These are phyloP conservation scores for Synergus laeviventris DNA, from an alignment of 2,888 invertebrate genomes.

Conservation along the genomic window DNA sequence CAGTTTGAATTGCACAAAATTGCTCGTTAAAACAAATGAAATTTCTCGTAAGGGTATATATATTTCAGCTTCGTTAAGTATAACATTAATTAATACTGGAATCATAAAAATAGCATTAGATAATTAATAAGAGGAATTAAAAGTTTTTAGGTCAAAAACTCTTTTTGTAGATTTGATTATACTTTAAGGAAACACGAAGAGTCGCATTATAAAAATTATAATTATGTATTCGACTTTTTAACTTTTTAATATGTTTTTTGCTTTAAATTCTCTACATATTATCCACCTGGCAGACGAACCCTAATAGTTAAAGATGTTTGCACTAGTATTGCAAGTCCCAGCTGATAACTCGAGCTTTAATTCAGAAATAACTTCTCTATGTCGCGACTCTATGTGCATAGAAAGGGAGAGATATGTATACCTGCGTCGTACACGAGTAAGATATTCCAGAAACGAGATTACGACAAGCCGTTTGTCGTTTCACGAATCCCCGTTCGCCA, in stretches of 20 bases:
- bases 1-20: neutral
- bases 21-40: neutral
- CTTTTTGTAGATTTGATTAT: neutral
- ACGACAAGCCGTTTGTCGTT: conserved; percentile 33
- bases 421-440: conserved; percentile 23
- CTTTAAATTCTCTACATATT: neutral
- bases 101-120: neutral
- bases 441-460: conserved; percentile 38
- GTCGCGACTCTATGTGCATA: conserved; percentile 4
- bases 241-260: neutral
- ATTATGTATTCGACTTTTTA: neutral
- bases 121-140: neutral
- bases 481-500: neutral
- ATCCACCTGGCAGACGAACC: neutral
- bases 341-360: conserved; percentile 35
- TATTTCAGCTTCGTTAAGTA: neutral
- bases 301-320: conserved; percentile 30
- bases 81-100: neutral
- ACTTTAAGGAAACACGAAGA: neutral
- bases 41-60: too few species aligned
- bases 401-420: conserved; percentile 12
- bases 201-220: neutral
- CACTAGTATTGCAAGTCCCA: neutral
- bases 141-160: neutral
- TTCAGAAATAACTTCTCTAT: conserved; percentile 20